Evolutionary conservation across 1,140 invertebrate species (phyloP).

Genomic region (Lasioglossum baleicum): DNA sequence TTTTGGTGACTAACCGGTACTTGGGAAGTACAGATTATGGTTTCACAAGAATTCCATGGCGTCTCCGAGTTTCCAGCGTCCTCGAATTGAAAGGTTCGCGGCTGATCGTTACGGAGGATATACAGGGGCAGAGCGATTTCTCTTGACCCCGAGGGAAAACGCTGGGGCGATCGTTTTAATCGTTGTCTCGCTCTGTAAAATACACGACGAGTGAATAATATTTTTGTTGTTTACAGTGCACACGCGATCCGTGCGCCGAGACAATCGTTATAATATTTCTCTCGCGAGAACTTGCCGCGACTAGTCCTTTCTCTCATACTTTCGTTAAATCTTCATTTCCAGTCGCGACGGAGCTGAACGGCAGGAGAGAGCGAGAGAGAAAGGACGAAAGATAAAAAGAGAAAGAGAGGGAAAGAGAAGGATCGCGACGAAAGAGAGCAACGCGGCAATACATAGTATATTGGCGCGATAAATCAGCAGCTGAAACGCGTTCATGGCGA

Average conservation of each 20-base stretch:
- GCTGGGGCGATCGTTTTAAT: too few relatives aligned
- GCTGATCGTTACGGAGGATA: too few relatives aligned
- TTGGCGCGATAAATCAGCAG: slow-evolving; percentile 36
- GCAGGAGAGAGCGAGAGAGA: too few relatives aligned
- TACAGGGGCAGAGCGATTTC: too few relatives aligned
- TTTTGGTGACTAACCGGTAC: too few relatives aligned
- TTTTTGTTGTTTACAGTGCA: not conserved
- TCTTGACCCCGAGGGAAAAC: too few relatives aligned
- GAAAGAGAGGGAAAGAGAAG: not conserved
- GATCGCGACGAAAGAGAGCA: not conserved
- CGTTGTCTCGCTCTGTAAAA: too few relatives aligned
- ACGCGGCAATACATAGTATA: slow-evolving; percentile 25
- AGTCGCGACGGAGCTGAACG: not conserved
- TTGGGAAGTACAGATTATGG: too few relatives aligned
- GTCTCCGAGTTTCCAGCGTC: too few relatives aligned
- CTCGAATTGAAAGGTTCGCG: too few relatives aligned
- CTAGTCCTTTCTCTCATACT: not conserved
- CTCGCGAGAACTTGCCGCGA: not conserved
- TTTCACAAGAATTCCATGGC: too few relatives aligned
- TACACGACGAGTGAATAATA: not conserved
- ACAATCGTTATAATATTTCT: not conserved
- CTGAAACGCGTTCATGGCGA: slow-evolving; percentile 38
- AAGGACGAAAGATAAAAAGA: too few relatives aligned
- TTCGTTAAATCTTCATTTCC: slow-evolving; percentile 33
- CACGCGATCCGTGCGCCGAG: not conserved